phyloP scores from a whole-genome alignment of 2,888 invertebrate species.

The Lasioglossum lativentre region DNA sequence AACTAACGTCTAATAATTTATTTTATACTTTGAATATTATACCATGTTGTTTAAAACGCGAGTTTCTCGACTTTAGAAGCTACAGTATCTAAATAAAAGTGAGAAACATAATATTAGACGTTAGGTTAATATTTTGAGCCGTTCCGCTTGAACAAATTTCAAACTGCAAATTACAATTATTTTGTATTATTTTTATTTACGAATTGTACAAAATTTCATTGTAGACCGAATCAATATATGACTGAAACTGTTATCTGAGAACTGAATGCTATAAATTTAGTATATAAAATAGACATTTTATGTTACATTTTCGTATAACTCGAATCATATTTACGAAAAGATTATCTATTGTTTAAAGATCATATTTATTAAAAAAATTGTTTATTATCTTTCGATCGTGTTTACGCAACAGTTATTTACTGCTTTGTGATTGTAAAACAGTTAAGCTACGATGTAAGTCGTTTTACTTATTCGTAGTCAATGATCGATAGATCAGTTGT shows the following conservation, averaged over 20 bases:
- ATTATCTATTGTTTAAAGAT: neutral
- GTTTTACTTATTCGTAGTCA: neutral
- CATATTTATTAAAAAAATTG: neutral
- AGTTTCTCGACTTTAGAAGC: neutral
- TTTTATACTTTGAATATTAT: neutral
- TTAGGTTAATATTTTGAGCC: neutral
- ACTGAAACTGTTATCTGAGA: neutral
- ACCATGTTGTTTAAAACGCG: neutral
- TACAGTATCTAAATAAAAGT: neutral
- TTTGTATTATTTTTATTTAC: neutral
- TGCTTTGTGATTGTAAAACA: neutral
- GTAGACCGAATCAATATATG: neutral
- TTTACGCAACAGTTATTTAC: neutral
- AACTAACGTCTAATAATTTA: neutral
- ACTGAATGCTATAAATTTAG: neutral
- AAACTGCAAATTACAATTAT: neutral
- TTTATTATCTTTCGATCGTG: neutral
- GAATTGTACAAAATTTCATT: neutral
- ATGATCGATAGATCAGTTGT: neutral
- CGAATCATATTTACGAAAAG: neutral
- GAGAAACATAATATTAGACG: neutral
- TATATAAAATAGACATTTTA: neutral
- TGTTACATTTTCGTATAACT: neutral
- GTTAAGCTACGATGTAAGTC: neutral
- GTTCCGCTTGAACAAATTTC: neutral